These are phyloP conservation scores for Hanleya hanleyi DNA, from an alignment of 2,888 invertebrate species.

Conservation along the genomic window DNA sequence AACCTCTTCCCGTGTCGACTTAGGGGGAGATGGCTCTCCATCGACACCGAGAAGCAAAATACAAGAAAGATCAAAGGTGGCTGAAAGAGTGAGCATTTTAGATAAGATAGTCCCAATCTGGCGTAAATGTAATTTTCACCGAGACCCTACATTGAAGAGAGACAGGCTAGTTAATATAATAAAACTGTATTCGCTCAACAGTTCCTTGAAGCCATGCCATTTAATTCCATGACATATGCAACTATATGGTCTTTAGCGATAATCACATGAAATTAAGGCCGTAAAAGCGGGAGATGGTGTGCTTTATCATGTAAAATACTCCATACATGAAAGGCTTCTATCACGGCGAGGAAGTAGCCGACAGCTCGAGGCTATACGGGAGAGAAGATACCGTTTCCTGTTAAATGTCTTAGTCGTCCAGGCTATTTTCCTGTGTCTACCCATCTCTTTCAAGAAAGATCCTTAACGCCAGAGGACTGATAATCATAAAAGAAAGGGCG, in stretches of 20 bases:
- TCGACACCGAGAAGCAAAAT: not conserved
- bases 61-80: not conserved
- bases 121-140: constrained; percentile 1
- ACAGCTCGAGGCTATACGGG: not conserved
- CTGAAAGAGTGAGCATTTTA: not conserved
- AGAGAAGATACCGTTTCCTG: not conserved
- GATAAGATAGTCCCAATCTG: not conserved
- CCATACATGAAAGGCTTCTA: not conserved
- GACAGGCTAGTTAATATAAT: not conserved
- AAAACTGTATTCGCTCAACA: not conserved
- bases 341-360: not conserved
- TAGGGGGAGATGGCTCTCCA: not conserved
- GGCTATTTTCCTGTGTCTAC: not conserved
- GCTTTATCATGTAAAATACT: constrained; percentile 5
- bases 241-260: not conserved
- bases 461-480: not conserved
- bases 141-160: not conserved
- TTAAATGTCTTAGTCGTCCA: not conserved
- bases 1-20: not conserved
- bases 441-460: not conserved
- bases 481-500: not conserved
- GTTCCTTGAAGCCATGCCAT: not conserved
- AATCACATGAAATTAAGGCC: not conserved
- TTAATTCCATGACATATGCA: constrained; percentile 3
- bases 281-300: not conserved